Evolutionary conservation across 2,888 invertebrate species (phyloP), one percentile per base, ranked within the genome.

Genomic region (Cephus nigrinus): DNA sequence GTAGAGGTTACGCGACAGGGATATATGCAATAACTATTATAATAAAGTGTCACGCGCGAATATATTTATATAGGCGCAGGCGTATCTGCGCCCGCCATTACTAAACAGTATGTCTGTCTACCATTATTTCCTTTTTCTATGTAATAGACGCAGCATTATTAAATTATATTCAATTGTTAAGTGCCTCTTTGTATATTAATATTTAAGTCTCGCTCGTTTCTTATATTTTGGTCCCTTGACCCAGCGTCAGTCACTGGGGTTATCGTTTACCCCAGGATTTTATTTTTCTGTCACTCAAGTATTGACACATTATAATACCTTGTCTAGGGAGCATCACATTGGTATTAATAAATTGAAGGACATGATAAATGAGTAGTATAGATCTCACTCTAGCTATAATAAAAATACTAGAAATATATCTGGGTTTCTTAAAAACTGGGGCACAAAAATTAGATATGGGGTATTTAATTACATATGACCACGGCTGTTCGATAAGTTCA

Each of bases 101-200:
- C n/a, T 68, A 75, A 74, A 77, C 55, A 74, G 77, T 77, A 77
- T 74, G 68, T 72, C 55, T 74, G 33, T 74, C 40, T 34, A 31
- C n/a, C 69, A 34, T 40, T 76, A 72, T 76, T 55, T 69, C 69
- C 68, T 77, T 82, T 82, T 76, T 80, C 34, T 72, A 75, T 79
- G 34, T 72, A 76, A 76, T 80, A 82, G 79, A 76, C 76, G 76
- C 78, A 77, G 76, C 73, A 69, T 82, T 81, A 82, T 84, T 86
- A 83, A 85, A 87, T 81, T 86, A 81, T 84, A 84, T 84, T 83
- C 80, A 78, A 84, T 83, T 85, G 82, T 84, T 82, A 83, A 76
- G 73, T 33, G 35, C 31, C 55, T 55, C 23, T 5, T 55, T 55
- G 9, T 5, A 9, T 23, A 55, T 55, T 23, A 55, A 23, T 23